A percentile compares a stretch with the other conserved stretches of the same genome.
phyloP scores from a whole-genome alignment of 2,888 invertebrate species.

The Morinoia aosen region DNA sequence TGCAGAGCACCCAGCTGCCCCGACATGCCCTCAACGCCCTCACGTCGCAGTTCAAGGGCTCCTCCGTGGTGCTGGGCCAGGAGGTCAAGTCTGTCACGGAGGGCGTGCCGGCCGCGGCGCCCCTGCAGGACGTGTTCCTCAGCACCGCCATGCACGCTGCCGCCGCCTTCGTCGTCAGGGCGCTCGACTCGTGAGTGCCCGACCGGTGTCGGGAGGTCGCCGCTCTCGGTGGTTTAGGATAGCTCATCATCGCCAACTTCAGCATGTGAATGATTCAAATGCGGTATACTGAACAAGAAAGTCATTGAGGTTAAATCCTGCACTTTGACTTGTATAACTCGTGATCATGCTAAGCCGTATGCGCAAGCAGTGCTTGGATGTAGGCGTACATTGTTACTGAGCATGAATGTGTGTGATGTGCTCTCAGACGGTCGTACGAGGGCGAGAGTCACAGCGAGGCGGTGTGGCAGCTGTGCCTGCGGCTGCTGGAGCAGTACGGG shows the following conservation, averaged over 20 bases:
- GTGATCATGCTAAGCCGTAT: no score
- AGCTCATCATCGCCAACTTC: no score
- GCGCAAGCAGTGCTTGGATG: no score
- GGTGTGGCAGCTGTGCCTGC: slow-evolving; percentile 83
- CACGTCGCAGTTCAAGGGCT: slow-evolving; percentile 16
- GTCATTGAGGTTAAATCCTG: no score
- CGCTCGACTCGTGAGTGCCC: slow-evolving; percentile 24
- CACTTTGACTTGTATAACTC: no score
- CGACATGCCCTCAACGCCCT: slow-evolving; percentile 37
- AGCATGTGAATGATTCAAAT: no score
- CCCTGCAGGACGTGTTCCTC: background rate
- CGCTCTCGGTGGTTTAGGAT: no score
- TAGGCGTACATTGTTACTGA: background rate
- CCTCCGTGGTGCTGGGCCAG: background rate
- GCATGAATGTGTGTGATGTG: background rate
- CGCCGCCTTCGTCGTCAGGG: slow-evolving; percentile 19
- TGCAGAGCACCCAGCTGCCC: slow-evolving; percentile 42
- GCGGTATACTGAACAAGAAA: no score
- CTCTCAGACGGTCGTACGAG: slow-evolving; percentile 59
- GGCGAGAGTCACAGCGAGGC: slow-evolving; percentile 75
- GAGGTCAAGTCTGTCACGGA: background rate
- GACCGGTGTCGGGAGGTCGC: no score
- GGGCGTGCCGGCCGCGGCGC: background rate
- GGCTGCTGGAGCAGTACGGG: slow-evolving; percentile 78
- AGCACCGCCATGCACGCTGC: background rate